Base-by-base conservation (phyloP, 2,113 vertebrate genomes). In the Oceanites oceanicus region DNA sequence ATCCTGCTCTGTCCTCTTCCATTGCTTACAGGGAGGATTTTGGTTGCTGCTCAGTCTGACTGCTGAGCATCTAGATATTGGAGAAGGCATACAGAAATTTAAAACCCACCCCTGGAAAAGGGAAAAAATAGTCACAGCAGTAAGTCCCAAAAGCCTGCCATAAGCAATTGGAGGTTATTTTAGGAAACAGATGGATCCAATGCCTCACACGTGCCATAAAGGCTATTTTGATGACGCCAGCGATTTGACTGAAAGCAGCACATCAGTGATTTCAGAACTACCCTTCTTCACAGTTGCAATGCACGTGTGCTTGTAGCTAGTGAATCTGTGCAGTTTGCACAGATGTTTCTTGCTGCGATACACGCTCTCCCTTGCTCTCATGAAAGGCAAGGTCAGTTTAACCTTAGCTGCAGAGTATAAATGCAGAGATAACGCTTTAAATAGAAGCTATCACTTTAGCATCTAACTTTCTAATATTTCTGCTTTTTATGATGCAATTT, bases 81-180 rank as follows among this genome's bases (percentile, higher is more conserved):
- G 36, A 80, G n/a, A 45, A 38, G 58, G 55, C 25, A 11, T 1
- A 8, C 0, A 47, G 96, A 82, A 95, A 95, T 34, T 44, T 19
- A 90, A 96, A 93, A 66, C 88, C 71, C 29, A 34, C 66, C 36
- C 56, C 11, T 92, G 86, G 67, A 56, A 92, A 92, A 77, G 7
- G 38, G 23, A 44, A 65, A 78, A 92, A 88, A 52, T 23, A 89
- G 42, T 32, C 10, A 3, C 40, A 76, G 77, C 84, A 82, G 34
- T 4, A 34, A 62, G 30, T 52, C 27, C 36, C 5, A 1, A 34
- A 15, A 55, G 71, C 13, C 49, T 29, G 59, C 12, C 15, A 5
- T 0, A 7, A 88, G 77, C 90, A 66, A 27, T 6, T 2, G 55
- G 66, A 58, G 86, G 63, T 34, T 94, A 94, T 95, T 95, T 92